Conservation (phyloP, 2,797 vertebrate species). For the Melanotaenia trifasciata region DNA sequence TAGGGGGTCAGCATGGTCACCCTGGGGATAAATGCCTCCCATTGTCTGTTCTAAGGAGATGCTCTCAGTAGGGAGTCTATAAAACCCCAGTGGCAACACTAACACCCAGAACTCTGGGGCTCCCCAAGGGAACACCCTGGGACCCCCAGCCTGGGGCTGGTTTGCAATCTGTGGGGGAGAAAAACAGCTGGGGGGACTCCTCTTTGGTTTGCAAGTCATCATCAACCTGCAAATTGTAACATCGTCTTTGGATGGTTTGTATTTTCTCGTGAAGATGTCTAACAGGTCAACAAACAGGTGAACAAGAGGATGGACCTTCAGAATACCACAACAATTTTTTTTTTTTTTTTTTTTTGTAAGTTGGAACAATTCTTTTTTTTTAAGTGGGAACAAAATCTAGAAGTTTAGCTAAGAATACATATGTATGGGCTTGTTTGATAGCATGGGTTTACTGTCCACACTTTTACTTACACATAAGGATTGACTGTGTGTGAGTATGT, state of each 20-base stretch:
- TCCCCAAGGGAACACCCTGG: slow-evolving; percentile 73
- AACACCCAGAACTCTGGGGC: slow-evolving; percentile 87
- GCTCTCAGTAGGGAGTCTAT: slow-evolving; percentile 94
- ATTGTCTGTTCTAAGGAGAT: slow-evolving; percentile 96
- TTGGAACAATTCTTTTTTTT: slow-evolving; percentile 61
- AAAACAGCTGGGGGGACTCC: slow-evolving; percentile 59
- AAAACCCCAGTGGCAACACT: slow-evolving; percentile 87
- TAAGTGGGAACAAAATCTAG: slow-evolving; percentile 29
- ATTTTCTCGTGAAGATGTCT: slow-evolving; percentile 41
- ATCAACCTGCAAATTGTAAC: slow-evolving; percentile 35
- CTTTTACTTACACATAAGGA: slow-evolving; percentile 21
- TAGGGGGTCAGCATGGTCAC: slow-evolving; percentile 94
- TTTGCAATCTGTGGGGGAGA: slow-evolving; percentile 42
- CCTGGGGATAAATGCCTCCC: slow-evolving; percentile 90
- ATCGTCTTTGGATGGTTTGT: slow-evolving; percentile 6
- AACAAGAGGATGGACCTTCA: slow-evolving; percentile 71
- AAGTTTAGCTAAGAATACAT: slow-evolving; percentile 10
- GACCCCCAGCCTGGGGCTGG: slow-evolving; percentile 61
- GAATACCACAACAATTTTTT: slow-evolving; percentile 63
- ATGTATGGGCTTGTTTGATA: slow-evolving; percentile 18
- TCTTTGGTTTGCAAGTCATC: slow-evolving; percentile 27
- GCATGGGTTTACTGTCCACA: slow-evolving; percentile 4
- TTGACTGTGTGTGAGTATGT: slow-evolving; percentile 9
- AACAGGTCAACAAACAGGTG: slow-evolving; percentile 62
- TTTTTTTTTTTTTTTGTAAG: slow-evolving; percentile 74